Conservation (phyloP, 2,888 invertebrate genomes). For the Creontiades dilutus region DNA sequence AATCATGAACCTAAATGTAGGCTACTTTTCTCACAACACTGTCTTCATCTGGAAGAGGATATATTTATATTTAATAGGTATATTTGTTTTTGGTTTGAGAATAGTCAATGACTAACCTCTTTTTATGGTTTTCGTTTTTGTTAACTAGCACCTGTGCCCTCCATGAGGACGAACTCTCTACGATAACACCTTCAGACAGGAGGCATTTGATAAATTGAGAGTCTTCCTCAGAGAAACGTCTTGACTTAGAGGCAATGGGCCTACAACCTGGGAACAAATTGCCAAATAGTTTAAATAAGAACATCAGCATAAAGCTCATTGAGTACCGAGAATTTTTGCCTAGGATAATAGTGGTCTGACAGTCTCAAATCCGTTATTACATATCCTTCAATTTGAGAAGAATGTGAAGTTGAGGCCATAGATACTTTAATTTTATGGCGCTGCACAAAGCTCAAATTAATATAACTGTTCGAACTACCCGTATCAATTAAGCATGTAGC, state of each 20-base stretch:
- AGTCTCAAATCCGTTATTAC: neutral
- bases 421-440: conserved; percentile 18
- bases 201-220: neutral
- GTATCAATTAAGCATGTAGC: neutral
- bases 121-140: neutral
- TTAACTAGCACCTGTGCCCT: neutral
- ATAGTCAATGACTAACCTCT: neutral
- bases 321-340: neutral
- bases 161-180: neutral
- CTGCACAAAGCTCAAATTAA: neutral
- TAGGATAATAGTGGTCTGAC: neutral
- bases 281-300: neutral
- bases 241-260: neutral
- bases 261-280: neutral
- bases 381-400: conserved; percentile 13
- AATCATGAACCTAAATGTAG: too few relatives aligned
- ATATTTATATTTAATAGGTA: neutral
- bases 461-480: neutral
- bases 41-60: conserved; percentile 27
- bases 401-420: neutral
- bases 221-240: neutral
- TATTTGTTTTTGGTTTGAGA: conserved; percentile 1
- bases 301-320: conserved; percentile 42
- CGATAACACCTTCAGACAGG: neutral
- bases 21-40: conserved; percentile 39